Evolutionary conservation across 2,113 vertebrate species (phyloP).

Genomic region (Mus musculus): DNA sequence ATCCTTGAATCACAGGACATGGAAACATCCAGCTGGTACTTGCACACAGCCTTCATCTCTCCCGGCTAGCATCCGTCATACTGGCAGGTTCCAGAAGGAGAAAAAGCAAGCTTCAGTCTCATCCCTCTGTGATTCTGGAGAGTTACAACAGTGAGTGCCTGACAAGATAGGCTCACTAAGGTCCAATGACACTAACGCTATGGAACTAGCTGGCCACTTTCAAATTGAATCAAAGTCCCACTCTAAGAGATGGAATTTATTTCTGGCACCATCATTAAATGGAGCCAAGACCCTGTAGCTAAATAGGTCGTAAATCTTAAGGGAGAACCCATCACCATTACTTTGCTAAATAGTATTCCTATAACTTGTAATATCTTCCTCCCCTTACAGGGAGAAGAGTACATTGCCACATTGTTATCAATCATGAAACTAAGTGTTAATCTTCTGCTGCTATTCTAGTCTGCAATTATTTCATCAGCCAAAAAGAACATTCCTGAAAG

Average conservation of each 20-base stretch:
- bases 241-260: background rate
- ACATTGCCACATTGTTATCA: background rate
- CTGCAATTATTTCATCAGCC: background rate
- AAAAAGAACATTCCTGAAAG: constrained; percentile 35
- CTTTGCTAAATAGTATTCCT: background rate
- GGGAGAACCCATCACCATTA: background rate
- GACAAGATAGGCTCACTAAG: background rate
- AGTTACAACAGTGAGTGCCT: background rate
- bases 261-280: background rate
- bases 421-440: background rate
- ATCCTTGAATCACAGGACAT: background rate
- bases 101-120: background rate
- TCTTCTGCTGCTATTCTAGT: constrained; percentile 5
- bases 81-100: background rate
- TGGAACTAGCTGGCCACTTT: background rate
- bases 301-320: background rate
- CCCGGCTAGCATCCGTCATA: background rate
- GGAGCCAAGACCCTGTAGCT: background rate
- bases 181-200: background rate
- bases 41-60: background rate
- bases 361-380: background rate
- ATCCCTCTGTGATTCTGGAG: background rate
- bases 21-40: background rate
- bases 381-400: background rate
- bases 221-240: background rate